These are phyloP conservation scores for Sylvia atricapilla DNA, from an alignment of 2,113 vertebrate species.

Conservation along the genomic window DNA sequence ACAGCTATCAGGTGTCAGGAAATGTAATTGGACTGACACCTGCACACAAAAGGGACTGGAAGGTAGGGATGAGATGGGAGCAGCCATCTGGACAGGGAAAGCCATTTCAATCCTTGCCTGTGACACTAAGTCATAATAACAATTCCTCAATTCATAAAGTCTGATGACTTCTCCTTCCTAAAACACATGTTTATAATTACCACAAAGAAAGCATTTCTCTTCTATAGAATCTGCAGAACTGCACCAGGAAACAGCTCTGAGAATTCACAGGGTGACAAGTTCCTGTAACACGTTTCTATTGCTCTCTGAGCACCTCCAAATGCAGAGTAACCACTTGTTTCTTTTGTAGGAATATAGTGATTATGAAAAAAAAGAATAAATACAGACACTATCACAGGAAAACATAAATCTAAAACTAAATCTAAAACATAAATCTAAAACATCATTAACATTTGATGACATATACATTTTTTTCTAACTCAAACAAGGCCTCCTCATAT, in stretches of 20 bases:
- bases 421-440: background rate
- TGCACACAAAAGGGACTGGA: background rate
- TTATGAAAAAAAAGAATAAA: background rate
- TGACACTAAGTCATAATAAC: background rate
- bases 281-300: background rate
- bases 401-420: background rate
- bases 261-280: background rate
- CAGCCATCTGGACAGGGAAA: background rate
- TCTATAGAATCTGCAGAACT: background rate
- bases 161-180: background rate
- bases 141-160: background rate
- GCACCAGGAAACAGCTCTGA: background rate
- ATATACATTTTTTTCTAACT: background rate
- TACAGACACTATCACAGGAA: background rate
- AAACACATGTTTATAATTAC: background rate
- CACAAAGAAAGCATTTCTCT: background rate
- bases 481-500: background rate
- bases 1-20: background rate
- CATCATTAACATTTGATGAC: background rate
- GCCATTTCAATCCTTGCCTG: background rate
- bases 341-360: background rate
- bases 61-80: background rate
- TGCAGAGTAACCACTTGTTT: background rate
- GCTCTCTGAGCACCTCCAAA: background rate
- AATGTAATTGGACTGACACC: background rate